A percentile compares a stretch with the other conserved stretches of the same genome.
phyloP scores from a whole-genome alignment of 2,888 invertebrate genomes.

The Stenchaetothrips biformis region DNA sequence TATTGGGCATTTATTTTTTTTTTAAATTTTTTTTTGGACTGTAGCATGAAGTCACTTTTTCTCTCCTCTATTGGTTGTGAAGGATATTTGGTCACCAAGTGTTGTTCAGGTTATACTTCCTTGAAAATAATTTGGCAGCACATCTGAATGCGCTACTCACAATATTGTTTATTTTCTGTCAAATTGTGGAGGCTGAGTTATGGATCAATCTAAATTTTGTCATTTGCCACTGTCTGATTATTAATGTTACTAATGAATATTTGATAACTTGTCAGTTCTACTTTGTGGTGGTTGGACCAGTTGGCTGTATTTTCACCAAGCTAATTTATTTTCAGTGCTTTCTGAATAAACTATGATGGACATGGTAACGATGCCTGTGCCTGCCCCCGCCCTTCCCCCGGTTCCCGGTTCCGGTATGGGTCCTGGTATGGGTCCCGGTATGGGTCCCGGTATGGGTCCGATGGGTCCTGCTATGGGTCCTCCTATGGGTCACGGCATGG shows the following conservation, averaged over 20 bases:
- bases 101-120: not conserved
- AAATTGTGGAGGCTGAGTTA: not conserved
- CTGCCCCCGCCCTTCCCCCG: not conserved
- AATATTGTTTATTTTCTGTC: not conserved
- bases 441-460: not conserved
- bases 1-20: no score
- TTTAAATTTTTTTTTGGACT: no score
- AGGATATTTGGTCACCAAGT: not conserved
- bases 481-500: not conserved
- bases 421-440: not conserved
- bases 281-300: not conserved
- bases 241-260: not conserved
- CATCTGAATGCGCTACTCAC: not conserved
- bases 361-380: constrained; percentile 1
- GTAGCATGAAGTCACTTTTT: no score
- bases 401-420: not conserved
- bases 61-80: not conserved
- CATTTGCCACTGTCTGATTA: not conserved
- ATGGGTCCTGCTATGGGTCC: not conserved
- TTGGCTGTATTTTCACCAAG: not conserved
- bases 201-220: not conserved
- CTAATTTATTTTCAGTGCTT: constrained; percentile 14
- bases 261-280: not conserved
- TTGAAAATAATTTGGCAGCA: not conserved
- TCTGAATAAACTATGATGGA: constrained; percentile 13